Evolutionary conservation across 2,888 invertebrate species (phyloP), one percentile per base, ranked within the genome.

Genomic region (Rhodophaea formosa): DNA sequence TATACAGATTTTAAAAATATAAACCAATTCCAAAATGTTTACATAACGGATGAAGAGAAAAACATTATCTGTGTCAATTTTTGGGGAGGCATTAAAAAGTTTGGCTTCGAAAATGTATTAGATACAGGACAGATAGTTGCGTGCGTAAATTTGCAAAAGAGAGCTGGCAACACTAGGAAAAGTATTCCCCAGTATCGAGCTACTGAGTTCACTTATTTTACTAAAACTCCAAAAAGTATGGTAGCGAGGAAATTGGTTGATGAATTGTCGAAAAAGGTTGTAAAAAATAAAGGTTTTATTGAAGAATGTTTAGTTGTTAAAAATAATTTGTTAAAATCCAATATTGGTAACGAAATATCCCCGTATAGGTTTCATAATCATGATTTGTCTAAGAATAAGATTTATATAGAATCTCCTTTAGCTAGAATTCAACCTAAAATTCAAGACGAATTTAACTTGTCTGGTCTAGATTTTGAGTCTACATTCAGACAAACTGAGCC

Each of bases 61-160:
- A 91, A 93, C 70, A 77, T 93, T 8, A 69, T 93, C 14, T 88
- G 89, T 58, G 67, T 94, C 0, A 91, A 92, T 59, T 93, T 93
- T 67, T 93, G 93, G 93, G 90, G 90, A 6, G 92, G 93, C 0
- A 53, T 91, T 1, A 82, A 84, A 66, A 89, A 91, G 62, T 88
- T 86, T 62, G 92, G 92, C 0, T 92, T 79, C 60, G 84, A 90
- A 62, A 94, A 94, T 62, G 80, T 93, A 16, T 70, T 95, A 6
- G 90, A 92, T 35, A 85, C 86, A 0, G 93, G 94, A 0, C 91
- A 93, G 60, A 70, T 93, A 7, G 79, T 95, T 1, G 89, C 92
- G 0, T 92, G 93, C 67, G 88, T 88, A 14, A 96, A 96, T 92
- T 89, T 96, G 56, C 92, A 94, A 75, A 93, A 93, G 84, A 82